These are phyloP conservation scores for Heliothis peltigera DNA, from an alignment of 2,888 invertebrate species.

Conservation along the genomic window DNA sequence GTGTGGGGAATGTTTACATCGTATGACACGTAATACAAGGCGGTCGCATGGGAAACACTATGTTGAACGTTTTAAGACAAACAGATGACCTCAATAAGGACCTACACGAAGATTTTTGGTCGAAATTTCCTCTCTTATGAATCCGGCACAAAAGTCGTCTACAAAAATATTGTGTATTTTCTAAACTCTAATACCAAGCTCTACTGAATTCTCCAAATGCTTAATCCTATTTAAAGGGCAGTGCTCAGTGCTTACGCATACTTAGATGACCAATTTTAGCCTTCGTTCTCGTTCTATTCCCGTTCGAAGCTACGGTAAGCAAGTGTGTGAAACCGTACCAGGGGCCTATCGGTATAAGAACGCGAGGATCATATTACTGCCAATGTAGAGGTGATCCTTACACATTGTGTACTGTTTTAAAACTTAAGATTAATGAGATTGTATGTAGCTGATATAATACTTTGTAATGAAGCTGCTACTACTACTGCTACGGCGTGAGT, in stretches of 20 bases:
- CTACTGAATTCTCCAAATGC: background rate
- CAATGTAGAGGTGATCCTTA: constrained; percentile 39
- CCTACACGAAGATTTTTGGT: too few relatives aligned
- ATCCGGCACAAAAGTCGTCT: too few relatives aligned
- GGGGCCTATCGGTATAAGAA: constrained; percentile 53
- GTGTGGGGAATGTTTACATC: background rate
- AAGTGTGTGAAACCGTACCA: constrained; percentile 37
- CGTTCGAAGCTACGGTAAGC: constrained; percentile 27
- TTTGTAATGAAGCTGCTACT: background rate
- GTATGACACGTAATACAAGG: background rate
- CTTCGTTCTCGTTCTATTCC: constrained; percentile 51
- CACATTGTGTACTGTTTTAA: constrained; percentile 24
- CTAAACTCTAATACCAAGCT: background rate
- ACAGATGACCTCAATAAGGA: too few relatives aligned
- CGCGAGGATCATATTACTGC: constrained; percentile 52
- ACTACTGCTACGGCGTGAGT: too few relatives aligned
- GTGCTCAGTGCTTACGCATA: constrained; percentile 30
- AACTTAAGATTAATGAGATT: background rate
- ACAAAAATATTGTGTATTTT: background rate
- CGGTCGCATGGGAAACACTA: too few relatives aligned
- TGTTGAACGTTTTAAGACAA: too few relatives aligned
- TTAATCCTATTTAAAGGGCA: constrained; percentile 3
- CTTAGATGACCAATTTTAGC: constrained; percentile 53
- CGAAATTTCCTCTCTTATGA: too few relatives aligned
- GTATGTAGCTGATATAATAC: too few relatives aligned